phyloP scores from a whole-genome alignment of 2,888 invertebrate genomes.

The Macrosoma leucophasiata region DNA sequence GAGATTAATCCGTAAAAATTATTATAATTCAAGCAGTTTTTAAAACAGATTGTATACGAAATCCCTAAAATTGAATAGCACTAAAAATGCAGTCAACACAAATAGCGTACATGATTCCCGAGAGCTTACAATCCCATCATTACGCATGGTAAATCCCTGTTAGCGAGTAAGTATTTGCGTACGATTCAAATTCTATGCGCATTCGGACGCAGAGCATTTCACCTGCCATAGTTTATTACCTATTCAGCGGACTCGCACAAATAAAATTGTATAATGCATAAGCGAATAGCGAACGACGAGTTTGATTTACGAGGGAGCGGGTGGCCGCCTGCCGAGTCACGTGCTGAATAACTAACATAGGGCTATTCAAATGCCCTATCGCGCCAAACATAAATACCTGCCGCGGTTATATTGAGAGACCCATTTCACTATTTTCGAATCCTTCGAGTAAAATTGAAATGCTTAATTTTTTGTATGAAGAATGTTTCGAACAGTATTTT shows the following conservation, averaged over 20 bases:
- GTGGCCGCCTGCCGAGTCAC: constrained; percentile 49
- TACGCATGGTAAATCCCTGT: constrained; percentile 23
- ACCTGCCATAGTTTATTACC: constrained; percentile 74
- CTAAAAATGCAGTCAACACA: no score
- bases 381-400: constrained; percentile 22
- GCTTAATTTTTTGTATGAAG: no score
- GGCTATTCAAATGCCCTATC: constrained; percentile 52
- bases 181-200: constrained; percentile 58
- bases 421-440: no score
- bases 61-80: no score
- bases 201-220: constrained; percentile 61
- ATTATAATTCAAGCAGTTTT: no score
- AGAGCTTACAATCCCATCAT: constrained; percentile 17
- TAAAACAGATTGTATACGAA: no score
- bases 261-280: constrained; percentile 77
- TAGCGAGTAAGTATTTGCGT: constrained; percentile 47
- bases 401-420: no score
- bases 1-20: no score
- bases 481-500: no score
- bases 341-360: constrained; percentile 70
- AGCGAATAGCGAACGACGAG: constrained; percentile 74
- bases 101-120: no score
- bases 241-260: constrained; percentile 74
- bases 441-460: no score
- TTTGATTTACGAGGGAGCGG: constrained; percentile 70